These are phyloP conservation scores for Lemur catta DNA, from an alignment of 2,797 vertebrate species.

Conservation along the genomic window DNA sequence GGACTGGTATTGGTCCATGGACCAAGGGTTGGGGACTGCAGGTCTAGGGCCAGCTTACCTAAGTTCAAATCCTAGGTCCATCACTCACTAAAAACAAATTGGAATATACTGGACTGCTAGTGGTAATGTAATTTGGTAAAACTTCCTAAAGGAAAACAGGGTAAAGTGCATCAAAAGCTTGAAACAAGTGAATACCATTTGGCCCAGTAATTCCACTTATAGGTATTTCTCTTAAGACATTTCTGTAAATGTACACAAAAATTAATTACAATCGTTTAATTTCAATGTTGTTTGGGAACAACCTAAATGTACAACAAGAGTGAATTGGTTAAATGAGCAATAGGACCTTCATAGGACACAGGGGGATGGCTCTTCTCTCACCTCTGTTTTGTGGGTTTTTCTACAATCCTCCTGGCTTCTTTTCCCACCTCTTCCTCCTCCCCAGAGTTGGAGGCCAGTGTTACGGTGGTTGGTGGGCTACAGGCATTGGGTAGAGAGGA, in stretches of 20 bases:
- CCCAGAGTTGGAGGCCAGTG: neutral
- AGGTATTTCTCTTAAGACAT: neutral
- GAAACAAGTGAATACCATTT: neutral
- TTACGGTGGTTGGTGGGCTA: no score
- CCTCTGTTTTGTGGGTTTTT: neutral
- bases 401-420: neutral
- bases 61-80: neutral
- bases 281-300: neutral
- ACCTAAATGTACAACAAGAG: neutral
- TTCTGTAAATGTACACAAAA: neutral
- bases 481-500: no score
- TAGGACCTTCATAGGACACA: accelerated
- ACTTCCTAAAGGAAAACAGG: neutral
- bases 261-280: neutral
- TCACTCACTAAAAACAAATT: neutral
- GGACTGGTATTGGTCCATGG: no score
- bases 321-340: neutral
- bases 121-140: no score
- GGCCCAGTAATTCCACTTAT: neutral
- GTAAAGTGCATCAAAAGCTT: neutral
- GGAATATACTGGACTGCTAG: neutral
- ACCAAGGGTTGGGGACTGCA: no score
- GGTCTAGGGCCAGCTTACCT: neutral
- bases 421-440: neutral
- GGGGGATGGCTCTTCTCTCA: neutral